Conservation (phyloP, 2,888 invertebrate species). For the Proisotoma minuta region DNA sequence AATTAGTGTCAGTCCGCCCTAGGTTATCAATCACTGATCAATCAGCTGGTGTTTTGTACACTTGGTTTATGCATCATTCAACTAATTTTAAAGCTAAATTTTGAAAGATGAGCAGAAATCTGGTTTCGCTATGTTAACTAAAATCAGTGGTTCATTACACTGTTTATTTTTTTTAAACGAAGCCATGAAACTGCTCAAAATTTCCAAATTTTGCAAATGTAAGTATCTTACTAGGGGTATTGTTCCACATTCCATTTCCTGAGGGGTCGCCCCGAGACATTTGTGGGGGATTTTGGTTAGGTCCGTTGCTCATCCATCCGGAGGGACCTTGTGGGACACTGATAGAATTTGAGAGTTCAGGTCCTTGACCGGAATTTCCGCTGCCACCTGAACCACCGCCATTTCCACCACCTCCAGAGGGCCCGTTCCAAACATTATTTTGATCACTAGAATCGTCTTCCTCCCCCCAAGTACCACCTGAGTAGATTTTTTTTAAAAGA, state of each 20-base stretch:
- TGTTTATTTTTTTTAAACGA: too few species aligned
- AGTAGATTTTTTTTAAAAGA: too few species aligned
- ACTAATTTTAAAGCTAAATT: too few species aligned
- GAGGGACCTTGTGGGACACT: conserved; percentile 22
- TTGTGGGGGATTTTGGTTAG: conserved; percentile 32
- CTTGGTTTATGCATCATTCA: conserved; percentile 43
- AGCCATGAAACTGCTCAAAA: neutral
- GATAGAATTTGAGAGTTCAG: too few species aligned
- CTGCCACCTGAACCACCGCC: conserved; percentile 52
- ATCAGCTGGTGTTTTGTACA: conserved; percentile 41
- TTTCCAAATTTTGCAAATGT: neutral
- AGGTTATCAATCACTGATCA: conserved; percentile 42
- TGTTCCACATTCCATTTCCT: conserved; percentile 41
- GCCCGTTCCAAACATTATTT: conserved; percentile 82
- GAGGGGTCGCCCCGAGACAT: conserved; percentile 13
- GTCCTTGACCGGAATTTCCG: conserved; percentile 9
- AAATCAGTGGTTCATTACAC: too few species aligned
- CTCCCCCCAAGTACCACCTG: conserved; percentile 92
- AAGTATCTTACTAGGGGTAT: conserved; percentile 32
- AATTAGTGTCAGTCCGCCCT: conserved; percentile 47
- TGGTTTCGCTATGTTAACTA: too few species aligned
- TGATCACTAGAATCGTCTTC: conserved; percentile 85
- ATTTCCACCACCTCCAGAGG: conserved; percentile 58
- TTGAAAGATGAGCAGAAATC: too few species aligned
- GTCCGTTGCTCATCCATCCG: conserved; percentile 47